Evolutionary conservation across 2,888 invertebrate species (phyloP).

Genomic region (Nomada fabriciana): DNA sequence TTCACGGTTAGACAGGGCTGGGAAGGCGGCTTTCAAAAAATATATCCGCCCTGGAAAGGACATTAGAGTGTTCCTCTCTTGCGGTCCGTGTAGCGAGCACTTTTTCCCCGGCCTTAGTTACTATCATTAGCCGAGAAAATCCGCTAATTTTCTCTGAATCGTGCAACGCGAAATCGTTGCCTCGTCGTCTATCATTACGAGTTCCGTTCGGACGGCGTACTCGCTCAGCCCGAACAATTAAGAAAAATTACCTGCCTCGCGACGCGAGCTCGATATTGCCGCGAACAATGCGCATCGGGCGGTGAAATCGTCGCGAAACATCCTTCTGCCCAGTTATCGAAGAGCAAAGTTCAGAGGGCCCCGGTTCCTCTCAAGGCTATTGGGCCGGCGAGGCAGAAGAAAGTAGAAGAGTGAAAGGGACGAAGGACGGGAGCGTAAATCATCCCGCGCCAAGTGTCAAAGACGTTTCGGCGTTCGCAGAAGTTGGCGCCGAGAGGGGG

Average conservation of each 20-base stretch:
- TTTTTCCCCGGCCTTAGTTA: not conserved
- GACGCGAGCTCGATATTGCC: conserved; percentile 11
- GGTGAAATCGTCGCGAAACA: not conserved
- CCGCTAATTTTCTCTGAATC: conserved; percentile 26
- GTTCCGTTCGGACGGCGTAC: not conserved
- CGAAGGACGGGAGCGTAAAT: conserved; percentile 29
- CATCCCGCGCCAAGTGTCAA: conserved; percentile 21
- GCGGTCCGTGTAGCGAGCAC: not conserved
- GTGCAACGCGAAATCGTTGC: not conserved
- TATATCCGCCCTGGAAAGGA: not conserved
- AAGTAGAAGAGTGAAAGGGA: conserved; percentile 29
- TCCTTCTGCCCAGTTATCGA: not conserved
- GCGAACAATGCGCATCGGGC: not conserved
- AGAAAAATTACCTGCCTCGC: conserved; percentile 23
- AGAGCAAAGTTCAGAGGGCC: not conserved
- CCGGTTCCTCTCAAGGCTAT: conserved; percentile 4
- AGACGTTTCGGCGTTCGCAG: conserved; percentile 11
- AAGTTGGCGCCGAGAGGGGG: not conserved
- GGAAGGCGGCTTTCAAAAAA: not conserved
- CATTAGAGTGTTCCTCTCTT: not conserved
- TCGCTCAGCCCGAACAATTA: not conserved
- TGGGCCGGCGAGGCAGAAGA: conserved; percentile 8
- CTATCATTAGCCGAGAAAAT: conserved; percentile 34
- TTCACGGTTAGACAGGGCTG: conserved; percentile 37
- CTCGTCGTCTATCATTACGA: conserved; percentile 18